Base-by-base conservation (phyloP, 2,797 vertebrate genomes). In the Meriones psammophilus region DNA sequence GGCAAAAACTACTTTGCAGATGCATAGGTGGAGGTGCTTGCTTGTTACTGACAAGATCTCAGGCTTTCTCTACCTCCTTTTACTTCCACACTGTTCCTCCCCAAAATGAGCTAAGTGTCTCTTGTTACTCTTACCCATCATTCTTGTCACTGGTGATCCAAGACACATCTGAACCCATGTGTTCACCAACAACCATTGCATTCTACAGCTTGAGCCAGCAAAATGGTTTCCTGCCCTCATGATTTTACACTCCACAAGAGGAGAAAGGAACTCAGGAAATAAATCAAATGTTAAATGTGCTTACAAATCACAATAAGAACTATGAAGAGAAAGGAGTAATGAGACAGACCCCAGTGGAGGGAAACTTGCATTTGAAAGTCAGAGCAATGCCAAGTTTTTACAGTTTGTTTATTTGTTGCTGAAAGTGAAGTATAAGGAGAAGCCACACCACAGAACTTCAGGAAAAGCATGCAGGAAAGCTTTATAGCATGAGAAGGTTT, bases 251-350 rank as follows among this genome's bases (percentile, higher is more conserved):
- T 39, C n/a, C 33, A 69, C 17, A 22, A 83, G 33, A 15, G 1
- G 15, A 73, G 22, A 85, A 94, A 94, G 10, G 28, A 85, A 86
- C 76, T 79, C 54, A 86, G 42, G 13, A 79, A 62, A 14, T 36
- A 94, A 92, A 69, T n/a, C 60, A 89, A 76, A 36, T 3, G 66
- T 94, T 81, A 8, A 87, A 88, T 80, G 50, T 28, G 33, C 50
- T 58, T 87, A 92, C 12, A 62, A 24, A 80, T 36, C 39, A 5
- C 30, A 30, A 5, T 88, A 56, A 92, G 9, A 77, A 30, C 24
- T 50, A 39, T 15, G 46, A 95, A 71, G 20, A 17, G 18, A 85
- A 54, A 1, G 20, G 1, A 15, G 56, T 28, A 28, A 74, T n/a
- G 62, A 36, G n/a, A 81, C 4, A 46, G 24, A 50, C 54, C 26